Evolutionary conservation across 2,797 vertebrate genomes (phyloP), one percentile per base, ranked within the genome.

Genomic region (Cygnus olor): DNA sequence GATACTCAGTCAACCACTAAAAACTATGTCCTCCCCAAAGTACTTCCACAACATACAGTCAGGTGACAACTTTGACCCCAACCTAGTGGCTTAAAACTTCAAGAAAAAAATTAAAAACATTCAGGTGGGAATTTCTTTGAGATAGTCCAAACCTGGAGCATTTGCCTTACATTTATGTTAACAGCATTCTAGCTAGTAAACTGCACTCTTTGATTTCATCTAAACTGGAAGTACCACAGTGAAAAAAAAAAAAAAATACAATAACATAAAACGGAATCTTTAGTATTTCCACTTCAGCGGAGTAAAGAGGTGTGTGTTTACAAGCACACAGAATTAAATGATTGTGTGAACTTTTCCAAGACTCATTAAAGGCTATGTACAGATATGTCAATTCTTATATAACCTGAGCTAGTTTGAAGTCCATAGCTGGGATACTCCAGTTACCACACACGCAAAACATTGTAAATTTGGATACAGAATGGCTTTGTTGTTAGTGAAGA

Each of bases 361-460:
- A 36, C 18, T 72, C 8, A 5, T 8, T 3, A 36, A 63, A 85
- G 10, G 14, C 14, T 61, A 65, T 44, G 30, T 44, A 42, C 5
- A 10, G 3, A 47, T 36, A 66, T 76, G 8, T 65, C 21, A 65
- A 5, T 6, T 74, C 76, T 96, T 94, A 85, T 70, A 77, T 88
- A 28, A 70, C 51, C 34, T 49, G 38, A 90, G 13, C 15, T 85
- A 71, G 42, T 91, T 93, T 71, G 13, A 45, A 27, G 10, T 84
- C 76, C n/a, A 21, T 85, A 89, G 54, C 93, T 90, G 71, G 63
- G 54, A 80, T 84, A 84, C 81, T 66, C 79, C 80, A 63, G 68
- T 83, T 80, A 51, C 60, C 90, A 93, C 64, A 73, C 64, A 95
- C 96, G 95, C 89, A 40, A 94, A 94, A 57, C n/a, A 38, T 51